Conservation (phyloP, 2,113 vertebrate genomes). For the Chloropsis hardwickii region DNA sequence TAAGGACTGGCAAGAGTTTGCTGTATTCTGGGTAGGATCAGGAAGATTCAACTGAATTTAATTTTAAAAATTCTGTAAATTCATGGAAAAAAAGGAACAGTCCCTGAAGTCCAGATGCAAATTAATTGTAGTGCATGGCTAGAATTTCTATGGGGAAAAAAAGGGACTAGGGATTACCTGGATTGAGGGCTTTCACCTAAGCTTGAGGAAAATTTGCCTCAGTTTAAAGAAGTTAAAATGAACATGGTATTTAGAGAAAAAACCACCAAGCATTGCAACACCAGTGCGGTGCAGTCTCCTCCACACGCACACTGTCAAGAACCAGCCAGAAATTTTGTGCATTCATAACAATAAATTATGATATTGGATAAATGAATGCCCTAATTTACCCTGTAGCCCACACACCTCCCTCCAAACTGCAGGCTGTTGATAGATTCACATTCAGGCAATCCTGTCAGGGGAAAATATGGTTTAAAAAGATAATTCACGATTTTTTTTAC, state of each 20-base stretch:
- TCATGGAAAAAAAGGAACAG: not conserved
- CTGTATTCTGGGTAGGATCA: not conserved
- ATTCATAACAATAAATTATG: not conserved
- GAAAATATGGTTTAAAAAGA: slow-evolving; percentile 52
- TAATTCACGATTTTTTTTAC: slow-evolving; percentile 68
- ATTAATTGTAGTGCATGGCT: not conserved
- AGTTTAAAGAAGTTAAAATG: not conserved
- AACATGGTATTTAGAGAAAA: not conserved
- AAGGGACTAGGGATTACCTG: not conserved
- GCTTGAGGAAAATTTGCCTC: not conserved
- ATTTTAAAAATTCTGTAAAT: not conserved
- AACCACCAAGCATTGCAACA: slow-evolving; percentile 1
- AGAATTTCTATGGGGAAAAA: not conserved
- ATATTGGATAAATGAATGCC: not conserved
- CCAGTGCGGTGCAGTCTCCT: slow-evolving; percentile 65
- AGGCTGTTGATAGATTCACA: not conserved
- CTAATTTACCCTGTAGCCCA: not conserved
- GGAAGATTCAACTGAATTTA: not conserved
- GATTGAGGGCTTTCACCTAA: not conserved
- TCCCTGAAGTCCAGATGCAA: not conserved
- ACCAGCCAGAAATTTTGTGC: not conserved
- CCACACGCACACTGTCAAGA: slow-evolving; percentile 19
- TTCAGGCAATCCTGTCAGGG: slow-evolving; percentile 31
- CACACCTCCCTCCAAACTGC: not conserved
- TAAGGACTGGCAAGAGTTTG: not conserved